A percentile compares a stretch with the other conserved stretches of the same genome.
phyloP scores from a whole-genome alignment of 2,888 invertebrate species.

The Agrotis exclamationis region DNA sequence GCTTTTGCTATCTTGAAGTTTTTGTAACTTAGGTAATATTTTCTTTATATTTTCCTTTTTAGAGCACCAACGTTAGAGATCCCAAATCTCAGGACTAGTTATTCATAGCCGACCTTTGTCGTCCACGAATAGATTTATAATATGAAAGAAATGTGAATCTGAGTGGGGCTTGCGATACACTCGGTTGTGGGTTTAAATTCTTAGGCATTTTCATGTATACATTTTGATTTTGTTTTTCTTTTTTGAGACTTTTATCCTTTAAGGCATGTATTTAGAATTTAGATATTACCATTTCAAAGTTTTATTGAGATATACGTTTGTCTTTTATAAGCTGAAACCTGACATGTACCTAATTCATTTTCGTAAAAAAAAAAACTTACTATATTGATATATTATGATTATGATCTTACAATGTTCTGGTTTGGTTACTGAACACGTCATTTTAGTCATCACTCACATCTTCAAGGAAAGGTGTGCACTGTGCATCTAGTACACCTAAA shows the following conservation, averaged over 20 bases:
- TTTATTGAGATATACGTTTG: too few species aligned
- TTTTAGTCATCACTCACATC: background rate
- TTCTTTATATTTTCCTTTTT: conserved; percentile 34
- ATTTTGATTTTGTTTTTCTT: conserved; percentile 1
- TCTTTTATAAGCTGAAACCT: too few species aligned
- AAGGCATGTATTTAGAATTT: background rate
- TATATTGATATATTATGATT: too few species aligned
- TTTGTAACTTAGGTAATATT: conserved; percentile 16
- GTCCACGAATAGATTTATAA: conserved; percentile 57
- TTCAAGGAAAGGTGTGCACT: too few species aligned
- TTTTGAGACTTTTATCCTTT: background rate
- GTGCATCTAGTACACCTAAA: too few species aligned
- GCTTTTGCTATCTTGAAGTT: conserved; percentile 4
- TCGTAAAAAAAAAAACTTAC: too few species aligned
- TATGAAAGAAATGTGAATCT: conserved; percentile 54
- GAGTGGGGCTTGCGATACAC: conserved; percentile 10
- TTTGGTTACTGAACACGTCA: background rate
- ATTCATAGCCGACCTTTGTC: conserved; percentile 56
- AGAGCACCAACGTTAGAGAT: conserved; percentile 12
- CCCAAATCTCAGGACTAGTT: conserved; percentile 55
- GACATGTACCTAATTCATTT: too few species aligned
- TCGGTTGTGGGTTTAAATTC: conserved; percentile 8
- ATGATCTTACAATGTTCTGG: background rate
- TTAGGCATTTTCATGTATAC: conserved; percentile 22
- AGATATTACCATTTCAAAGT: conserved; percentile 1